Evolutionary conservation across 2,888 invertebrate genomes (phyloP), one percentile per base, ranked within the genome.

Genomic region (Philaethria dido): DNA sequence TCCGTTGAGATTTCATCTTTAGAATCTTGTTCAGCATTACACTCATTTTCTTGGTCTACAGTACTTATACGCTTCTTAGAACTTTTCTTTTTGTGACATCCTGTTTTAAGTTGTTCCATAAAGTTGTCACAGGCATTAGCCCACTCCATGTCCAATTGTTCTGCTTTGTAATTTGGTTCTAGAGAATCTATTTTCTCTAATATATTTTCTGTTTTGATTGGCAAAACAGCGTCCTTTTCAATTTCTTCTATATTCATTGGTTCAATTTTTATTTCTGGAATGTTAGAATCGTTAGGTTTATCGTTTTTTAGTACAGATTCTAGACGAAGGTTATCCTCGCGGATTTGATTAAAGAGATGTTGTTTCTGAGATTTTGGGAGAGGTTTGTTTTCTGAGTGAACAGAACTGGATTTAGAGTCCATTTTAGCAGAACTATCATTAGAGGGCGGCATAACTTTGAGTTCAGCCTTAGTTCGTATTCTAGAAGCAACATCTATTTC

Each of bases 401-500:
- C 42, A 63, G 67, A 69, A 64, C 73, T 73, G 54, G 74, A 74
- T 70, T 82, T 86, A 16, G 69, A 68, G 36, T 86, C 86, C 39
- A 75, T 33, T 78, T 84, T 87, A 20, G 77, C 22, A 47, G 78
- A 72, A 69, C 69, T 79, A 66, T 90, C 89, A 77, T 88, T 85
- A 48, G 89, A 85, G n/a, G 89, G 88, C 33, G 88, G 91, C 87
- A 89, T 86, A 42, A 87, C 93, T 86, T 97, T 98, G 47, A 97
- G 88, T 87, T 97, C 97, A 1, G 96, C 97, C 88, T 97, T 97
- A 3, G 97, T 98, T 73, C 97, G 93, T 78, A 97, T 97, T 79
- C 97, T 93, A 13, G 96, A 95, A 45, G 95, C 95, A 54, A 95
- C 89, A 72, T 93, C 93, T 68, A 85, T 88, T 82, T 93, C 93